Evolutionary conservation across 1,140 invertebrate genomes (phyloP), one percentile per base, ranked within the genome.

Genomic region (Rhopalosiphum padi): DNA sequence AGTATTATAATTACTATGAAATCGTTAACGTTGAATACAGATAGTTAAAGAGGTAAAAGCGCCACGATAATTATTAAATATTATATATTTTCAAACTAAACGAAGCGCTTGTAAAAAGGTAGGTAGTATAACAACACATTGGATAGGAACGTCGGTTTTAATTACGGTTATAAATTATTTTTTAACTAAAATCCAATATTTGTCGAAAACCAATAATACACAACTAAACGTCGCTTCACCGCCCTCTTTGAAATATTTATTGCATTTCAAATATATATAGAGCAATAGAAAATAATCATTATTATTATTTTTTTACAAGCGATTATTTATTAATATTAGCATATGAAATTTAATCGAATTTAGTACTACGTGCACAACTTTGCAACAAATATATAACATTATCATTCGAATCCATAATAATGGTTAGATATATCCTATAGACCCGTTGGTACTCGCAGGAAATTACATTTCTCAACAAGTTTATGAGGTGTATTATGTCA

Each of bases 121-220:
- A 41, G 41, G 41, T 41, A 41, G 41, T 85, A 85, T 85, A 41
- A 85, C 41, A 43, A 41, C 41, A 25, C 60, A 15, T n/a, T 68
- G 60, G 30, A 37, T 37, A 18, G 60, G 60, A 77, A n/a, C 22
- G 11, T 86, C 41, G 11, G 43, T 43, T 86, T 86, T 86, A 86
- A 86, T 86, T 86, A 41, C 83, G 11, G 83, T 86, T 43, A 43
- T 86, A 86, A 86, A 86, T 86, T 86, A 86, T 86, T 86, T 41
- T 77, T 43, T 86, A 43, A 41, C 8, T 86, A 18, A 86, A 41
- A 86, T 41, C 83, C 83, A 86, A 86, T 86, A 86, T 86, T 86
- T 43, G 83, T 15, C 23, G 37, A 86, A 86, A 86, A 41, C 83
- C 41, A 86, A 43, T 43, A 86, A 43, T 86, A 43, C 7, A 86